These are phyloP conservation scores for Halcyon senegalensis DNA, from an alignment of 2,113 vertebrate genomes.

Conservation along the genomic window DNA sequence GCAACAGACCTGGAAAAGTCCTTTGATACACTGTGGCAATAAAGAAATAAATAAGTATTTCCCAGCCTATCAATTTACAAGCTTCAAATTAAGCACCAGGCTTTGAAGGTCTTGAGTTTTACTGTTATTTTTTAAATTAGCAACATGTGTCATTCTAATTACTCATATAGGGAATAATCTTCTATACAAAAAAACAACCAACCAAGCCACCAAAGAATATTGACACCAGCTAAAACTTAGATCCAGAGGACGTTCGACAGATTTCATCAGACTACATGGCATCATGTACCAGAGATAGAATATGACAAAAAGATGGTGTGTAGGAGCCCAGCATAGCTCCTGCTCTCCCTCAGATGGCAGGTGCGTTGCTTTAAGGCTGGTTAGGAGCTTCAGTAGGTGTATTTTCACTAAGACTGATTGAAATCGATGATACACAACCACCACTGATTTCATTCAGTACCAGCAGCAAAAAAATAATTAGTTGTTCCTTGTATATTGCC, in stretches of 20 bases:
- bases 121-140: neutral
- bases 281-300: neutral
- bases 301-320: neutral
- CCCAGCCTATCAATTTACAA: neutral
- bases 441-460: neutral
- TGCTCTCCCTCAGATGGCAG: neutral
- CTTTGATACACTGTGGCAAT: neutral
- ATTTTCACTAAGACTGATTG: neutral
- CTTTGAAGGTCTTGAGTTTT: neutral
- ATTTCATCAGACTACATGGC: neutral
- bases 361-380: neutral
- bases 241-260: neutral
- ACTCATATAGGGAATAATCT: neutral
- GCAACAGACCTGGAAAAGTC: neutral
- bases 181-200: neutral
- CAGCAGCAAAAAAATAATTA: neutral
- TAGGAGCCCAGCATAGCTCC: neutral
- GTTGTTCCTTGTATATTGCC: neutral
- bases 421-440: neutral
- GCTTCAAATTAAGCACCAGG: neutral
- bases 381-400: neutral
- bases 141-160: neutral
- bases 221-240: neutral
- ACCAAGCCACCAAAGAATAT: neutral
- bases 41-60: conserved; percentile 20